A percentile compares a stretch with the other conserved stretches of the same genome.
These are phyloP conservation scores for Nibea coibor DNA, from an alignment of 2,113 vertebrate genomes.

Conservation along the genomic window DNA sequence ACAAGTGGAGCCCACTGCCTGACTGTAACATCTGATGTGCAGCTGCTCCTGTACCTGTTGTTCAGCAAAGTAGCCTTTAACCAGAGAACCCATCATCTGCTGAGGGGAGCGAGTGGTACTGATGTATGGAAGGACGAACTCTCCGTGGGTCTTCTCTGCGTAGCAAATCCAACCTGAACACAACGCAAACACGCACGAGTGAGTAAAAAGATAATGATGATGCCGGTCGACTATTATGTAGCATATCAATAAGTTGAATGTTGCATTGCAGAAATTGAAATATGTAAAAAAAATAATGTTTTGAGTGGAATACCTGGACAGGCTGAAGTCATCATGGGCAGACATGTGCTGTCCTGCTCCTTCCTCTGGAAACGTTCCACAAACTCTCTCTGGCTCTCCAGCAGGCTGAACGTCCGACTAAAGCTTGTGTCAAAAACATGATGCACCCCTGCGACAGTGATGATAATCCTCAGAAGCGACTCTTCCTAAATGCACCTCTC, in stretches of 20 bases:
- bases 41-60: slow-evolving; percentile 83
- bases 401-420: slow-evolving; percentile 93
- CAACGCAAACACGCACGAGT: neutral
- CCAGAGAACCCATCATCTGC: slow-evolving; percentile 95
- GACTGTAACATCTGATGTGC: neutral
- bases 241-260: neutral
- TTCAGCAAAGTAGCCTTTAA: slow-evolving; percentile 90
- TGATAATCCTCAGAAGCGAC: neutral
- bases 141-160: slow-evolving; percentile 95
- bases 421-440: slow-evolving; percentile 94
- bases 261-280: neutral
- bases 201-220: neutral
- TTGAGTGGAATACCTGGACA: slow-evolving; percentile 89
- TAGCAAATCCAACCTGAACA: slow-evolving; percentile 97
- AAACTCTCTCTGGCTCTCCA: slow-evolving; percentile 95
- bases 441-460: slow-evolving; percentile 87
- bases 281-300: neutral
- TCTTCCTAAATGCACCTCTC: neutral
- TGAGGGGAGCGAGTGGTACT: slow-evolving; percentile 94
- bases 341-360: slow-evolving; percentile 78
- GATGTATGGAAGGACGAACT: slow-evolving; percentile 91
- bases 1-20: neutral
- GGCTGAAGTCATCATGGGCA: slow-evolving; percentile 93
- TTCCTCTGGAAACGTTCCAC: slow-evolving; percentile 87
- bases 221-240: neutral